Percentiles rank a stretch among this genome's conserved stretches.
phyloP scores from a whole-genome alignment of 2,113 vertebrate species.

The Cephalopterus ornatus region DNA sequence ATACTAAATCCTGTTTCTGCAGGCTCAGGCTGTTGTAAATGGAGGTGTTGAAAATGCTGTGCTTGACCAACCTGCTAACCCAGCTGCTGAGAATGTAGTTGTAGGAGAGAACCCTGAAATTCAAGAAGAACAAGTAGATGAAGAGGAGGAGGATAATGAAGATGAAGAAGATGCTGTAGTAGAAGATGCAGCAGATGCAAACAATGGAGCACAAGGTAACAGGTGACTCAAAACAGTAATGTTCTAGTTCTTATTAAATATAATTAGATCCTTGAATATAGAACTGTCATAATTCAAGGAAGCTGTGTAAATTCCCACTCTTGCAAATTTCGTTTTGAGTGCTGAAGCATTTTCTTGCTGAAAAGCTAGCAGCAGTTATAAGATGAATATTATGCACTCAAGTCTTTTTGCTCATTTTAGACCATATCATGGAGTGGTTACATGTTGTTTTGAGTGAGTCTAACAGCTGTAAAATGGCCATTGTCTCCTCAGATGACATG shows the following conservation, averaged over 20 bases:
- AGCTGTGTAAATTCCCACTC: background rate
- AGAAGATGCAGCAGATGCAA: conserved; percentile 87
- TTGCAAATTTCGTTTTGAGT: background rate
- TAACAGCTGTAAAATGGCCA: background rate
- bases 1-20: background rate
- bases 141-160: conserved; percentile 89
- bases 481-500: conserved; percentile 85
- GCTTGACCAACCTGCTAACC: conserved; percentile 79
- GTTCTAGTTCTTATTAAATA: background rate
- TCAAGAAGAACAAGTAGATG: conserved; percentile 84
- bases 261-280: background rate
- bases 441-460: background rate
- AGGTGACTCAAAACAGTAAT: conserved; percentile 43
- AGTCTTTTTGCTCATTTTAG: background rate
- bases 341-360: background rate
- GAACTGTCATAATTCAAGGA: background rate
- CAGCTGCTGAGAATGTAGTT: conserved; percentile 83
- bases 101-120: conserved; percentile 86
- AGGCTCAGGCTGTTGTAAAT: conserved; percentile 82
- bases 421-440: background rate
- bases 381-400: background rate
- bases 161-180: conserved; percentile 90
- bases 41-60: conserved; percentile 81
- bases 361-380: background rate
- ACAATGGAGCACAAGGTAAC: conserved; percentile 91